Conservation (phyloP, 2,888 invertebrate species). For the Drosophila paramelanica region DNA sequence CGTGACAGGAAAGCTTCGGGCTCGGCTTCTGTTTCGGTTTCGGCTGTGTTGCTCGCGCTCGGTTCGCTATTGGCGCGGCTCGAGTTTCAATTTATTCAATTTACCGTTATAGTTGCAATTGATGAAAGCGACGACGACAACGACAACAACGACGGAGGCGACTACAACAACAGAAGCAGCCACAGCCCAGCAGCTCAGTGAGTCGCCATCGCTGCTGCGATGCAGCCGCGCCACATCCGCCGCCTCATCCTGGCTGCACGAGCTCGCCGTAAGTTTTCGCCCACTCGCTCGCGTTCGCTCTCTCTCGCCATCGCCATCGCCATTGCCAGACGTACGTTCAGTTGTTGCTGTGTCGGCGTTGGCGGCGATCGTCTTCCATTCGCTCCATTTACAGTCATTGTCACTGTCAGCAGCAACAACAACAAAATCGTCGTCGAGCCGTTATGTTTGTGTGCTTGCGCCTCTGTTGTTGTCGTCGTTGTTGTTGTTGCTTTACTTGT, state of each 20-base stretch:
- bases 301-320: slow-evolving; percentile 15
- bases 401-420: slow-evolving; percentile 9
- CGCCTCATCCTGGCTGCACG: slow-evolving; percentile 72
- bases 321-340: slow-evolving; percentile 36
- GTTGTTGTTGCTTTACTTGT: slow-evolving; percentile 5
- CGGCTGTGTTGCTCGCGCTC: slow-evolving; percentile 11
- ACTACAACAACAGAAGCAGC: slow-evolving; percentile 14
- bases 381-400: slow-evolving; percentile 31
- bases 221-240: slow-evolving; percentile 59
- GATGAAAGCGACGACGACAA: slow-evolving; percentile 55
- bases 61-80: slow-evolving; percentile 34
- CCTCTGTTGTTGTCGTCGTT: slow-evolving; percentile 21
- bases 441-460: slow-evolving; percentile 54
- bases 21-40: slow-evolving; percentile 4
- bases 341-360: slow-evolving; percentile 56
- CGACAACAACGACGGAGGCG: slow-evolving; percentile 19
- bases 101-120: slow-evolving; percentile 77
- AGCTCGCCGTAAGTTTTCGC: slow-evolving; percentile 58
- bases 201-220: slow-evolving; percentile 45
- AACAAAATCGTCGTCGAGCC: slow-evolving; percentile 22
- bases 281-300: slow-evolving; percentile 1
- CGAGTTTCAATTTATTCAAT: slow-evolving; percentile 78
- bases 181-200: slow-evolving; percentile 35
- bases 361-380: slow-evolving; percentile 44
- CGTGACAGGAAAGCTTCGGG: slow-evolving; percentile 56